A percentile compares a stretch with the other conserved stretches of the same genome.
phyloP scores from a whole-genome alignment of 2,113 vertebrate genomes.

The Ctenodactylus gundi region DNA sequence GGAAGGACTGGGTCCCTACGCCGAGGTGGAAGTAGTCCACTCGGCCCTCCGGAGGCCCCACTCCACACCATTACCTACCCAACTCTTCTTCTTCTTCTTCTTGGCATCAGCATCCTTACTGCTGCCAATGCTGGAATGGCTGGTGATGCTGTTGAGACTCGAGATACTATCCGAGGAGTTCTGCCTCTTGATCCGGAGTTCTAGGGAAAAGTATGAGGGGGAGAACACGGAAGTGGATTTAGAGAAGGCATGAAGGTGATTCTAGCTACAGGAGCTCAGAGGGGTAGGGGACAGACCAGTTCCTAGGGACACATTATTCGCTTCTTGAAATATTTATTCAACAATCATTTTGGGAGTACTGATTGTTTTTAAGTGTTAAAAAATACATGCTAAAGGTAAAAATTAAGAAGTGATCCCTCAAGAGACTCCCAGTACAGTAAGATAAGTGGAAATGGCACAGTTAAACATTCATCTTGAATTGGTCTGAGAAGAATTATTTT shows the following conservation, averaged over 20 bases:
- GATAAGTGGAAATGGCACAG: background rate
- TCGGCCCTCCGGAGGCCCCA: fast-evolving
- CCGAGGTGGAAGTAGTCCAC: background rate
- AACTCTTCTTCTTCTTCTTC: constrained; percentile 99
- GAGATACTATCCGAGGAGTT: constrained; percentile 98
- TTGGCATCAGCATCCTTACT: constrained; percentile 94
- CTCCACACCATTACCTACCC: constrained; percentile 84
- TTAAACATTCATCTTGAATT: background rate
- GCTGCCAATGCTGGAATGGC: constrained; percentile 94
- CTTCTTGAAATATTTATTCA: background rate
- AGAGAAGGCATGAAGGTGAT: background rate
- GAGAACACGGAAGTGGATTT: background rate
- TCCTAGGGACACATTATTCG: background rate
- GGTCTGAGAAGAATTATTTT: background rate
- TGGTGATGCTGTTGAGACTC: constrained; percentile 96
- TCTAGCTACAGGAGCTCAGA: background rate
- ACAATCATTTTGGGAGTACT: background rate
- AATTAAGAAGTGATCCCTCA: background rate
- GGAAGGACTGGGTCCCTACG: fast-evolving
- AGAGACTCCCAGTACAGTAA: background rate
- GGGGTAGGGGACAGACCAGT: background rate
- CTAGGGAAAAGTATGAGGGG: constrained; percentile 75
- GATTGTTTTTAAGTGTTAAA: background rate
- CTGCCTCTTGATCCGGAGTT: constrained; percentile 92
- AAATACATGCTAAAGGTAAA: background rate